Evolutionary conservation across 2,113 vertebrate species (phyloP).

Genomic region (Phrynocephalus versicolor): DNA sequence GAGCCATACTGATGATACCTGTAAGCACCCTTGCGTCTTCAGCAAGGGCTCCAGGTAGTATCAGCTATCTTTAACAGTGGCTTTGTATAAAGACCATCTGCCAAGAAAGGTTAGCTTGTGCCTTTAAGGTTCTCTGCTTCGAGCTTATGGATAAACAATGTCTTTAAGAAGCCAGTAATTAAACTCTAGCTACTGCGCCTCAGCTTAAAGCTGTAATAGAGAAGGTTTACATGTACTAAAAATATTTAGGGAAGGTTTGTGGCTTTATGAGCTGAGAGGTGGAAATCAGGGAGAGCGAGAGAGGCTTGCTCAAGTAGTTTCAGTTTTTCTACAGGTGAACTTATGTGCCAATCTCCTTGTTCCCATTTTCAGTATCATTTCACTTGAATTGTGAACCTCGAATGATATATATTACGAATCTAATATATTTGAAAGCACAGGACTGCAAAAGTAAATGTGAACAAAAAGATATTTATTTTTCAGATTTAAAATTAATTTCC

Average conservation of each 20-base stretch:
- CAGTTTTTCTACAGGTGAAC: slow-evolving; percentile 21
- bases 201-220: slow-evolving; percentile 37
- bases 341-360: slow-evolving; percentile 48
- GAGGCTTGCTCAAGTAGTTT: slow-evolving; percentile 1
- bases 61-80: slow-evolving; percentile 58
- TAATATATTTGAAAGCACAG: slow-evolving; percentile 66
- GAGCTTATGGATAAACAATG: slow-evolving; percentile 60
- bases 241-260: not conserved
- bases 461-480: slow-evolving; percentile 77
- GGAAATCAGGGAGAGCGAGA: not conserved
- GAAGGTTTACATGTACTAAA: slow-evolving; percentile 20
- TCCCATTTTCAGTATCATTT: slow-evolving; percentile 67
- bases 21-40: slow-evolving; percentile 76
- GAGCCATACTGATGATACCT: slow-evolving; percentile 66
- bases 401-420: slow-evolving; percentile 56
- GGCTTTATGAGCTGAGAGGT: slow-evolving; percentile 11
- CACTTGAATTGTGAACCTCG: slow-evolving; percentile 61
- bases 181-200: slow-evolving; percentile 38
- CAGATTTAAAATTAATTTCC: slow-evolving; percentile 84
- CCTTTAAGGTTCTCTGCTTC: slow-evolving; percentile 59
- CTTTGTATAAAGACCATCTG: slow-evolving; percentile 70
- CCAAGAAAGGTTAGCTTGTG: slow-evolving; percentile 61
- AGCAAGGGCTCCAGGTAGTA: slow-evolving; percentile 68
- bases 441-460: slow-evolving; percentile 71
- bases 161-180: slow-evolving; percentile 47